Evolutionary conservation across 2,888 invertebrate genomes (phyloP).

Genomic region (Ramazzottius varieornatus): DNA sequence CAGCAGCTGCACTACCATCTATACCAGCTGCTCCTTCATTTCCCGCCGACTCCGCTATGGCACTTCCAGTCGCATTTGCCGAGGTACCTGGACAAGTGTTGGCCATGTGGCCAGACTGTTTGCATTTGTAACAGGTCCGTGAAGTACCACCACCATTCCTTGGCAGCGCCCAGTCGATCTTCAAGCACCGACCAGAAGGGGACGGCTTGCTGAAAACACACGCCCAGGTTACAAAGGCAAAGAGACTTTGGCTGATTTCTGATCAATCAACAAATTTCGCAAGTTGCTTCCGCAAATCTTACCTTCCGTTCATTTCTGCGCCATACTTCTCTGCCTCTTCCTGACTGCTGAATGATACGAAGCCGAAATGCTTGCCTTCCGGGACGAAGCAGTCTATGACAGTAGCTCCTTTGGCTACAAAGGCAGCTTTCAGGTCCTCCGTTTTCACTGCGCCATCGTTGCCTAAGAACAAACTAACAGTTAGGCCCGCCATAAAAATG

Average conservation of each 20-base stretch:
- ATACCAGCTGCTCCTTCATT: slow-evolving; percentile 8
- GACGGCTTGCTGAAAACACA: too few species aligned
- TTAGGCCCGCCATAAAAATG: too few species aligned
- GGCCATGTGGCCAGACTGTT: not conserved
- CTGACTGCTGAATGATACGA: not conserved
- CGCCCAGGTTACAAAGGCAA: too few species aligned
- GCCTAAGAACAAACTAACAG: too few species aligned
- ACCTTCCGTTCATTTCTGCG: too few species aligned
- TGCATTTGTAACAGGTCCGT: not conserved
- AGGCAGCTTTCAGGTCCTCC: not conserved
- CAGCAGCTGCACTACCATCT: too few species aligned
- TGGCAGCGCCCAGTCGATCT: too few species aligned
- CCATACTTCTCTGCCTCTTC: not conserved
- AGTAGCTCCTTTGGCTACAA: not conserved
- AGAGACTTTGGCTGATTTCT: too few species aligned
- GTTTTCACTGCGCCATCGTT: not conserved
- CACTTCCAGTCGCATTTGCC: slow-evolving; percentile 7
- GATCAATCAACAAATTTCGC: too few species aligned
- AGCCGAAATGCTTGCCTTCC: not conserved
- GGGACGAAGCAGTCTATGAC: not conserved
- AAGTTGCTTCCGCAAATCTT: too few species aligned
- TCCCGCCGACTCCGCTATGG: slow-evolving; percentile 7
- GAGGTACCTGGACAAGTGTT: not conserved
- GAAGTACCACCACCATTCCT: not conserved
- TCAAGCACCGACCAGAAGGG: too few species aligned